These are phyloP conservation scores for Uloborus diversus DNA, from an alignment of 1,140 invertebrate species.

Conservation along the genomic window DNA sequence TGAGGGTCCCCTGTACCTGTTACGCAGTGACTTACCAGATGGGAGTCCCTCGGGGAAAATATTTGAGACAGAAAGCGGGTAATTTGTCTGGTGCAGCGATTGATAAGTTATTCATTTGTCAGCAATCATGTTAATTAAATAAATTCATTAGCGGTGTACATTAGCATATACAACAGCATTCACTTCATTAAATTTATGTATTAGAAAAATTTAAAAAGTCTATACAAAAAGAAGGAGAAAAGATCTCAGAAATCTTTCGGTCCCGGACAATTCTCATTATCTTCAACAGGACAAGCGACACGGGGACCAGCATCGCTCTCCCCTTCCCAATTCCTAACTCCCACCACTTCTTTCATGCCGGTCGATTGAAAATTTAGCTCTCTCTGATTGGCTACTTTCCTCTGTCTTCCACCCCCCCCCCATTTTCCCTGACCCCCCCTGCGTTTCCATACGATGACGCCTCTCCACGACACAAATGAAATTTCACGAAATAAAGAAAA, in stretches of 20 bases:
- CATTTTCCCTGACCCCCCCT: background rate
- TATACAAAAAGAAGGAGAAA: background rate
- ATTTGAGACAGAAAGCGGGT: no score
- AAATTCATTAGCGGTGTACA: no score
- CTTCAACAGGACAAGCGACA: slow-evolving; percentile 2
- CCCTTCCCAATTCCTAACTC: slow-evolving; percentile 23
- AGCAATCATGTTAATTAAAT: no score
- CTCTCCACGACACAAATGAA: slow-evolving; percentile 41
- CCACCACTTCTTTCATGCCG: slow-evolving; percentile 27
- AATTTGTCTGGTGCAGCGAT: no score
- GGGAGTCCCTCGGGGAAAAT: no score
- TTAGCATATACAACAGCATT: no score
- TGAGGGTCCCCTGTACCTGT: no score
- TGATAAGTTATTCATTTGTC: no score
- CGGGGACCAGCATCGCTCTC: background rate
- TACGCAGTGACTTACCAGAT: no score
- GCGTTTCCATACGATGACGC: slow-evolving; percentile 3
- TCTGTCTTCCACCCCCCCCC: slow-evolving; percentile 21
- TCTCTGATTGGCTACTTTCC: slow-evolving; percentile 50
- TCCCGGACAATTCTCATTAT: slow-evolving; percentile 28
- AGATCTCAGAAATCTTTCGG: background rate
- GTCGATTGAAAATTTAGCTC: slow-evolving; percentile 40
- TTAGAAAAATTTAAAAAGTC: no score
- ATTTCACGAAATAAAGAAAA: slow-evolving; percentile 44
- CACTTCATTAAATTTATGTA: no score